phyloP scores from a whole-genome alignment of 2,888 invertebrate genomes.

The Clistopyga incitator region DNA sequence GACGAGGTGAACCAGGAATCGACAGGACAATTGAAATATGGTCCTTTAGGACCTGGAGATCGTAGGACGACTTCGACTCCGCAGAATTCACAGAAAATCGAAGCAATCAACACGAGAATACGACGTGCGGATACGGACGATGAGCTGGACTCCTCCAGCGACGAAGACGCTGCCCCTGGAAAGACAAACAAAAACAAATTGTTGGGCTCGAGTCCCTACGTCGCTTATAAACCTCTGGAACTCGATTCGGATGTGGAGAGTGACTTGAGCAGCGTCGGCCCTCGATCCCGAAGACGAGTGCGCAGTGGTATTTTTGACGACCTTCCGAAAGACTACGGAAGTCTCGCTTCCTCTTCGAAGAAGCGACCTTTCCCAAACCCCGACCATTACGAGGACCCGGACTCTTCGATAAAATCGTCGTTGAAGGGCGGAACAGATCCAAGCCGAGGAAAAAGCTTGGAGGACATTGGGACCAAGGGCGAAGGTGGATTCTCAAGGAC shows the following conservation, averaged over 20 bases:
- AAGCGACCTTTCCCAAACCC: constrained; percentile 77
- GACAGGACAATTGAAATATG: constrained; percentile 73
- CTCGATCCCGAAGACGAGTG: constrained; percentile 75
- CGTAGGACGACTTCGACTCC: constrained; percentile 66
- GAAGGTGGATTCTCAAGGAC: constrained; percentile 73
- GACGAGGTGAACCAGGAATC: constrained; percentile 43
- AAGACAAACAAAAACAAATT: constrained; percentile 19
- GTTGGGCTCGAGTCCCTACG: constrained; percentile 66
- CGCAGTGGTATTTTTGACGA: constrained; percentile 72
- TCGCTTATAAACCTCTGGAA: constrained; percentile 79
- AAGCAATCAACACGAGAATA: constrained; percentile 17
- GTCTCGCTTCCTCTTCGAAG: constrained; percentile 44
- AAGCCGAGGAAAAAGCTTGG: constrained; percentile 55
- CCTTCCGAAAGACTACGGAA: constrained; percentile 7
- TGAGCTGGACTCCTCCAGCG: constrained; percentile 77
- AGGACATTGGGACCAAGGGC: constrained; percentile 27
- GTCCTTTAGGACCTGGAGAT: constrained; percentile 77
- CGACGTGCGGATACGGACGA: constrained; percentile 71
- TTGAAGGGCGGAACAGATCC: constrained; percentile 47
- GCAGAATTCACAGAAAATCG: constrained; percentile 12
- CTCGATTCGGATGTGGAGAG: constrained; percentile 81
- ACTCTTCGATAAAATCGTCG: constrained; percentile 45
- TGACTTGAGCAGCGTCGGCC: constrained; percentile 73
- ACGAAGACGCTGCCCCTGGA: constrained; percentile 71
- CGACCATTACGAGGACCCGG: constrained; percentile 76